These are phyloP conservation scores for Megaceryle maxima DNA, from an alignment of 2,113 vertebrate species.

Conservation along the genomic window DNA sequence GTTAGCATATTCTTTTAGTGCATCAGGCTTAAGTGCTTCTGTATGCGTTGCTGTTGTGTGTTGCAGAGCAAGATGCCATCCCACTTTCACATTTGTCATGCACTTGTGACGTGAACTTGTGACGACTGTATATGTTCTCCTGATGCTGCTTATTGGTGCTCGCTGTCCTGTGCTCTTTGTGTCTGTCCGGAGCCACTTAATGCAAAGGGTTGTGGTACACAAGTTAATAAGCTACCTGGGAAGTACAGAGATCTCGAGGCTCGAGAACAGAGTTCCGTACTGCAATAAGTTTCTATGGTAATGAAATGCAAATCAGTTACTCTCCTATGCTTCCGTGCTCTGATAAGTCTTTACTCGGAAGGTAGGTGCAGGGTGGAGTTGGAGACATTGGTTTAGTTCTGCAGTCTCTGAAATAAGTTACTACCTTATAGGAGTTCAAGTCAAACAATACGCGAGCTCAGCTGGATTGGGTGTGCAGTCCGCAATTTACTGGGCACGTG, in stretches of 20 bases:
- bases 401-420: background rate
- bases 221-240: background rate
- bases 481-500: background rate
- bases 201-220: too few relatives aligned
- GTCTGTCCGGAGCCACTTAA: background rate
- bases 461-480: background rate
- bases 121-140: accelerated
- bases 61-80: background rate
- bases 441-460: background rate
- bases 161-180: accelerated
- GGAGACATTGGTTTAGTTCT: background rate
- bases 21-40: background rate
- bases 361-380: background rate
- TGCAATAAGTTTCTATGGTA: background rate
- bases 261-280: background rate
- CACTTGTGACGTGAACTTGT: too few relatives aligned
- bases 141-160: background rate
- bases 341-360: background rate
- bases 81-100: background rate
- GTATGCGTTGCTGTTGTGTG: accelerated
- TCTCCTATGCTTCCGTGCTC: background rate
- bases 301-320: background rate
- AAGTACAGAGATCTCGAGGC: background rate
- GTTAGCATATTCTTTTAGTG: background rate
- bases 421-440: background rate